These are phyloP conservation scores for Nematolebias whitei DNA, from an alignment of 2,113 vertebrate genomes.

Conservation along the genomic window DNA sequence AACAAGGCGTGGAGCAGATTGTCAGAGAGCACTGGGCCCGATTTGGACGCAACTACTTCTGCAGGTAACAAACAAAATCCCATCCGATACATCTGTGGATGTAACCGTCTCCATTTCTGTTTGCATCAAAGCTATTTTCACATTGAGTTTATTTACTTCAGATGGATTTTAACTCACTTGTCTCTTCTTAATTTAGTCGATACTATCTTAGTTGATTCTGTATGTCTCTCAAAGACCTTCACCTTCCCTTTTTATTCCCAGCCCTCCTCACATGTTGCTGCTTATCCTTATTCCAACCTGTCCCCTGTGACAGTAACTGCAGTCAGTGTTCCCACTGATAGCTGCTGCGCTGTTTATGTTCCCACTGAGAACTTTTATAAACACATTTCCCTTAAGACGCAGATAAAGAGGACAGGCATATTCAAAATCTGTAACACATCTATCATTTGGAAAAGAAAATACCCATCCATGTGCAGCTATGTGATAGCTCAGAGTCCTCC, in stretches of 20 bases:
- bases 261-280: conserved; percentile 20
- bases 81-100: too few species aligned
- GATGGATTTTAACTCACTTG: too few species aligned
- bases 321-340: conserved; percentile 52
- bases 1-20: conserved; percentile 92
- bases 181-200: too few species aligned
- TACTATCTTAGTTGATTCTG: too few species aligned
- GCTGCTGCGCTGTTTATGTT: conserved; percentile 49
- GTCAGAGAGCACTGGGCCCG: conserved; percentile 95
- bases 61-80: conserved; percentile 84
- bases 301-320: conserved; percentile 55
- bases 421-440: conserved; percentile 21
- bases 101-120: not conserved
- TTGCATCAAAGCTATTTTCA: not conserved
- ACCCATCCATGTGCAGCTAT: not conserved
- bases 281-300: conserved; percentile 65
- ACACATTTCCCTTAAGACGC: conserved; percentile 59
- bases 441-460: conserved; percentile 6
- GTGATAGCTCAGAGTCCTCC: not conserved
- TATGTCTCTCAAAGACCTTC: conserved; percentile 42
- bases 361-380: conserved; percentile 54
- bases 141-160: not conserved
- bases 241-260: conserved; percentile 32
- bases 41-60: conserved; percentile 95
- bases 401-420: conserved; percentile 14